Conservation (phyloP, 2,888 invertebrate genomes). For the Tryphoninae sp. region DNA sequence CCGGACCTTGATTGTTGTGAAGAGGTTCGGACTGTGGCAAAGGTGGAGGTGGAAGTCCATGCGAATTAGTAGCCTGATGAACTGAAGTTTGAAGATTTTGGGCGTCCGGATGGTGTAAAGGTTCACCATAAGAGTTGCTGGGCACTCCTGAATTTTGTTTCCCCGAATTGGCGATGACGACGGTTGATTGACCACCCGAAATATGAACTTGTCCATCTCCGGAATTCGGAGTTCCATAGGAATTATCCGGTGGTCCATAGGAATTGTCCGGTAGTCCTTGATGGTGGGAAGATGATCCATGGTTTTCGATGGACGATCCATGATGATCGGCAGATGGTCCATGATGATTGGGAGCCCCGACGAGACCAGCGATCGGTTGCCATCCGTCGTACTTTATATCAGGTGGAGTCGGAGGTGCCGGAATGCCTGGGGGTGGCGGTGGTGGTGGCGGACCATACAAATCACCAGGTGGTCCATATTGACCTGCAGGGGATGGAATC, state of each 20-base stretch:
- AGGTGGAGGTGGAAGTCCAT: slow-evolving; percentile 77
- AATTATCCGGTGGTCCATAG: slow-evolving; percentile 52
- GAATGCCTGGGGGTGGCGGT: slow-evolving; percentile 87
- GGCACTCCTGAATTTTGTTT: slow-evolving; percentile 71
- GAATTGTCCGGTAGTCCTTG: too few relatives aligned
- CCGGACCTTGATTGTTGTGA: slow-evolving; percentile 73
- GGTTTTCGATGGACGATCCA: too few relatives aligned
- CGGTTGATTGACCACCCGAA: slow-evolving; percentile 39
- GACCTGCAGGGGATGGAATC: slow-evolving; percentile 65
- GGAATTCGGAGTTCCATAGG: slow-evolving; percentile 58
- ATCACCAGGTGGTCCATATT: slow-evolving; percentile 79
- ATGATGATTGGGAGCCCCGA: slow-evolving; percentile 74
- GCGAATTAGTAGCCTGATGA: slow-evolving; percentile 69
- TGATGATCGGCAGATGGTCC: slow-evolving; percentile 52
- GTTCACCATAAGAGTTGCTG: slow-evolving; percentile 84
- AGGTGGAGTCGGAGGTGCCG: slow-evolving; percentile 89
- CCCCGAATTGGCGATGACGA: slow-evolving; percentile 49
- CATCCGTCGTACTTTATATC: slow-evolving; percentile 92
- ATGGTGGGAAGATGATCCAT: too few relatives aligned
- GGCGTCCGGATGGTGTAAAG: slow-evolving; percentile 78
- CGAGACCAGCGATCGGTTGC: slow-evolving; percentile 91
- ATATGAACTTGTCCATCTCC: slow-evolving; percentile 41
- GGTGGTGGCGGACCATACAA: slow-evolving; percentile 85
- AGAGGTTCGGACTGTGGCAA: slow-evolving; percentile 77
- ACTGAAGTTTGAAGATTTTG: slow-evolving; percentile 76